Evolutionary conservation across 2,113 vertebrate species (phyloP).

Genomic region (Pteruthius melanotis): DNA sequence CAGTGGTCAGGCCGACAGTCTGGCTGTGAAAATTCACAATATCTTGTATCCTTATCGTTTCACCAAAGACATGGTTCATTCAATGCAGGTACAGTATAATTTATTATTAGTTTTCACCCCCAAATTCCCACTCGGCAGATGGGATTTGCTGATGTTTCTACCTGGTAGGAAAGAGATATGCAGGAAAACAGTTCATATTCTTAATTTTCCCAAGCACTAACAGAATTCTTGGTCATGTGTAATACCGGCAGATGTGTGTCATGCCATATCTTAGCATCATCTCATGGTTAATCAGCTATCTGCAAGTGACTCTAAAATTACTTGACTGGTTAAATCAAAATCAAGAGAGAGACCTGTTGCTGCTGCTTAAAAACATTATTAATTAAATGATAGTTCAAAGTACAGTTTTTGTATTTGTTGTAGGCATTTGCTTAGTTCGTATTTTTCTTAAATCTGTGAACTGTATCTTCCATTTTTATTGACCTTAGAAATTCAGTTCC

Average conservation of each 20-base stretch:
- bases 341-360: not conserved
- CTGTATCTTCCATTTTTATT: not conserved
- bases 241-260: not conserved
- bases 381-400: not conserved
- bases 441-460: not conserved
- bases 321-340: not conserved
- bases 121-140: not conserved
- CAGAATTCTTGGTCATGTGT: not conserved
- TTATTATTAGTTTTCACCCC: not conserved
- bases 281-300: not conserved
- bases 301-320: not conserved
- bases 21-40: slow-evolving; percentile 94
- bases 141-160: not conserved
- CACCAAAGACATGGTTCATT: slow-evolving; percentile 94
- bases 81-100: slow-evolving; percentile 82
- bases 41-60: slow-evolving; percentile 93
- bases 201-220: not conserved
- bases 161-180: not conserved
- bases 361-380: not conserved
- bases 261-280: not conserved
- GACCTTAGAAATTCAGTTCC: not conserved
- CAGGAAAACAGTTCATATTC: not conserved
- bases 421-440: not conserved
- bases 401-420: not conserved
- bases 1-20: slow-evolving; percentile 78